phyloP scores from a whole-genome alignment of 2,797 vertebrate genomes.

The Pseudotriccus pelzelni region DNA sequence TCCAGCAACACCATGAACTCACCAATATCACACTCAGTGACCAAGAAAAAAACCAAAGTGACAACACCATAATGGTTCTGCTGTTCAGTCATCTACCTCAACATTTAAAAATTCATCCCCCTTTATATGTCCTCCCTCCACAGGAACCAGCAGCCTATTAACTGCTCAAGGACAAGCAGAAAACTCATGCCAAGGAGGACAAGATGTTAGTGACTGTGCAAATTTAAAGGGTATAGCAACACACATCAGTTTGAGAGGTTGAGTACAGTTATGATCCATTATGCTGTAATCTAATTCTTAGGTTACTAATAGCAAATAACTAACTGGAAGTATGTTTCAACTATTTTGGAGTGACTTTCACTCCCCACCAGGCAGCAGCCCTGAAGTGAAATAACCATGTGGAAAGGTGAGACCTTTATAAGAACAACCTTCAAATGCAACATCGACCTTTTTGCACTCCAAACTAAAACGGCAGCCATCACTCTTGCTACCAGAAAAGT shows the following conservation, averaged over 20 bases:
- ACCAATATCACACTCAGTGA: background rate
- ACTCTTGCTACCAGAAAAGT: background rate
- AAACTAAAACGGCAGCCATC: background rate
- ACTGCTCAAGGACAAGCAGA: background rate
- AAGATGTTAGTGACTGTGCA: background rate
- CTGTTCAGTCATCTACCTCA: background rate
- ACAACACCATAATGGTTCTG: background rate
- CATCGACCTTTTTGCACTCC: background rate
- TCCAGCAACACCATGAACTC: background rate
- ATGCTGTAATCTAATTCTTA: background rate
- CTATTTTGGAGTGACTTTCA: background rate
- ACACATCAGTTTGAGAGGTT: background rate
- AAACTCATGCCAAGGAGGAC: background rate
- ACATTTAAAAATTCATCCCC: background rate
- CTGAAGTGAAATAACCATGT: background rate
- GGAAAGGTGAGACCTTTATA: background rate
- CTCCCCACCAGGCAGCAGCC: background rate
- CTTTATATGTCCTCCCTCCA: background rate
- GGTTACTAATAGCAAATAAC: background rate
- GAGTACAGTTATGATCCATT: background rate
- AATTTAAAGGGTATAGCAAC: background rate
- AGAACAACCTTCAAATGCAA: background rate
- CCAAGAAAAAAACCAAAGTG: background rate
- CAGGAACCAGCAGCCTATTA: background rate
- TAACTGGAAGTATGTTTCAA: background rate